Conservation (phyloP, 2,797 vertebrate species). For the Catharus ustulatus region DNA sequence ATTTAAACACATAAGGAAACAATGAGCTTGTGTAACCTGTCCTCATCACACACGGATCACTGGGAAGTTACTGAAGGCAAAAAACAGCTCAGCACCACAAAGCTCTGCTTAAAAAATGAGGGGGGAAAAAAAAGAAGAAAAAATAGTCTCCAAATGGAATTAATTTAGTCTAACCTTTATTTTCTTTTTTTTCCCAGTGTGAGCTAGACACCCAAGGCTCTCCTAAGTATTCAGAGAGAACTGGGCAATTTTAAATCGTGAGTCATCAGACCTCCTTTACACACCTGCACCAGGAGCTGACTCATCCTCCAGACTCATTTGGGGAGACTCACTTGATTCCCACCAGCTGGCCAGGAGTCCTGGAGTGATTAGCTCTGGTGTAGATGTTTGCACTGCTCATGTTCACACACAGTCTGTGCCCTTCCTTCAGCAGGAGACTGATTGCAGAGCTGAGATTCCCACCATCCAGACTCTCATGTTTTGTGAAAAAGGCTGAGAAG, state of each 20-base stretch:
- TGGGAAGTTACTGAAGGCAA: neutral
- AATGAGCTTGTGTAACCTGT: neutral
- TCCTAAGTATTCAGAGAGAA: neutral
- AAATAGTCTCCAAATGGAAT: neutral
- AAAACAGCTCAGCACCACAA: neutral
- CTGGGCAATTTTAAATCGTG: slow-evolving; percentile 14
- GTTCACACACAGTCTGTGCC: neutral
- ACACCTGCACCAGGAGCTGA: slow-evolving; percentile 36
- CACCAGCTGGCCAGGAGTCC: neutral
- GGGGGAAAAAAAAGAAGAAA: fast-evolving
- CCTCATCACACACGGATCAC: neutral
- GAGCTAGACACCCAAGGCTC: neutral
- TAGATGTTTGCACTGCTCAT: neutral
- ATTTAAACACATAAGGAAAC: neutral
- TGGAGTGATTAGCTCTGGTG: neutral
- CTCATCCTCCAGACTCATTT: neutral
- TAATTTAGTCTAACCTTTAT: neutral
- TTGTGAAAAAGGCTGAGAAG: neutral
- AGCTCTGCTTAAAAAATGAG: neutral
- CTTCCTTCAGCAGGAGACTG: neutral
- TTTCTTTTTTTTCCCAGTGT: neutral
- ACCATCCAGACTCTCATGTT: neutral
- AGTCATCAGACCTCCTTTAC: slow-evolving; percentile 26
- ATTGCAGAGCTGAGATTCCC: neutral
- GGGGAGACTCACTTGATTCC: neutral